Evolutionary conservation across 2,113 vertebrate genomes (phyloP), one percentile per base, ranked within the genome.

Genomic region (Syrmaticus mikado): DNA sequence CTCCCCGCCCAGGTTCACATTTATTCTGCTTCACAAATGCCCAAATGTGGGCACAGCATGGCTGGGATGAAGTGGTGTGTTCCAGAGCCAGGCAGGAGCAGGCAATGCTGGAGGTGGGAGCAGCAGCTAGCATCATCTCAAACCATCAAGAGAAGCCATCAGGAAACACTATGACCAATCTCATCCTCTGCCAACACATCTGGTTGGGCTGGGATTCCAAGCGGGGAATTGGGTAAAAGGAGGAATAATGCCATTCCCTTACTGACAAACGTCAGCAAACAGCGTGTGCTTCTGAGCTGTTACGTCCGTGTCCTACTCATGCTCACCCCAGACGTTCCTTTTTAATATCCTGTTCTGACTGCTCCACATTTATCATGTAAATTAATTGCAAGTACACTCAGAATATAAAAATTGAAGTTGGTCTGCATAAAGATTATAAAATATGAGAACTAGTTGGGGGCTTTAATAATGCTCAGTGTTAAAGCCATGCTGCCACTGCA

Each of bases 291-390:
- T 85, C 38, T 81, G 87, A 75, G 52, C 48, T 87, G 52, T 48
- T 71, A 57, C 87, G 85, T 94, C 93, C 85, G 85, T 6, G 62
- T 71, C 79, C 65, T 55, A 7, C 95, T 91, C 89, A 67, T 5
- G 2, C 79, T 90, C 36, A 4, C 87, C 89, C 80, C 93, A 78
- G 82, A 76, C 76, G 72, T 88, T 96, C 87, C 82, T 96, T 82
- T 85, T 96, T 95, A 94, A 94, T 71, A 91, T 94, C 95, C 91
- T 83, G 79, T 48, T 61, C 94, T 92, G 82, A 61, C 48, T 75
- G 70, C 87, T 71, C 48, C 71, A 38, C 43, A 45, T 93, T 89
- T 28, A 43, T 66, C 65, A 65, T 15, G 46, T 6, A 71, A 90
- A 57, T 20, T 61, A 13, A 82, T 93, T 83, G 72, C 65, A 82